Evolutionary conservation across 2,797 vertebrate species (phyloP), one percentile per base, ranked within the genome.

Genomic region (Fistularia tabacaria): DNA sequence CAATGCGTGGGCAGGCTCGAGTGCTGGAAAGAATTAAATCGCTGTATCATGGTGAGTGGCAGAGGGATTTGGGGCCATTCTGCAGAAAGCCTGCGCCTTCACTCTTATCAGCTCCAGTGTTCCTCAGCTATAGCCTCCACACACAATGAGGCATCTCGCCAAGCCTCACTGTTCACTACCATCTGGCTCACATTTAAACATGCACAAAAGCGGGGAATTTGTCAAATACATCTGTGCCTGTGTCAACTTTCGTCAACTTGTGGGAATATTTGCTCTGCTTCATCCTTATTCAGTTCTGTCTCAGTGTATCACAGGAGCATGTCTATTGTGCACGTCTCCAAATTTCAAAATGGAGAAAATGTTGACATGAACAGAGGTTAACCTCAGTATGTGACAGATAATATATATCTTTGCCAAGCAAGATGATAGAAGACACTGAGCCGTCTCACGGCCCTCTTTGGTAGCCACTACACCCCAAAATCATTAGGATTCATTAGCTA

Each of bases 151-250:
- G 89, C 87, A 71, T 73, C 73, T 83, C 59, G 82, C 86, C 89
- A 90, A 82, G 79, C 84, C 85, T 84, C 76, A 61, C 82, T 85
- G 85, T 85, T 87, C 83, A 69, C 82, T 55, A 68, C 86, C 91
- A 92, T 91, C 89, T 92, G 91, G 88, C 86, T 90, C 87, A 79
- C 80, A 90, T 92, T 91, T 90, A 81, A 76, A 83, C 83, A 73
- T 71, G 83, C 85, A 90, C 84, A 81, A 89, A 90, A 79, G 83
- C 84, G 51, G 85, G 78, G 86, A 88, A 90, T 90, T 91, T 91
- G 89, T 91, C 90, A 89, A 85, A 89, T 84, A 84, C 89, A 88
- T 90, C 85, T 88, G 85, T 86, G 88, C 85, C 81, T 88, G 79
- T 87, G 79, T 88, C 80, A 86, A 87, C 83, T 89, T 88, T 88